A percentile compares a stretch with the other conserved stretches of the same genome.
Conservation (phyloP, 2,113 vertebrate genomes). For the Cephalopholis sonnerati region DNA sequence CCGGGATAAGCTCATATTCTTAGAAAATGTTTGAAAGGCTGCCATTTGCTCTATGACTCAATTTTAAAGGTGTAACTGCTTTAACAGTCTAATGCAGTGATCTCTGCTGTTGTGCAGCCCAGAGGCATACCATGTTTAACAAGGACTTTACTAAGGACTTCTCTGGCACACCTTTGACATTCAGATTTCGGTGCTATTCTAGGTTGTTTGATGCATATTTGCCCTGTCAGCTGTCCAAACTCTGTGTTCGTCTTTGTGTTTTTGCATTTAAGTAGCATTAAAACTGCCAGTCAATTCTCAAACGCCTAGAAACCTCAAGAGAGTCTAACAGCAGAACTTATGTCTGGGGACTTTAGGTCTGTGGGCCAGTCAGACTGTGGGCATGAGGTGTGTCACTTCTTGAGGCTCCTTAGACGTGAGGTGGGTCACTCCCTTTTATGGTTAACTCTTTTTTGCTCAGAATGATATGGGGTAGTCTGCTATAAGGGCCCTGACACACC, state of each 20-base stretch:
- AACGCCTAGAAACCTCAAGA: neutral
- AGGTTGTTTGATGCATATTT: neutral
- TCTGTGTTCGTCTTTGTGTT: neutral
- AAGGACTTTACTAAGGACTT: neutral
- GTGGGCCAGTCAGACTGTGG: too few relatives aligned
- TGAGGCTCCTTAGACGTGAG: too few relatives aligned
- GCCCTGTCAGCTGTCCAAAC: neutral
- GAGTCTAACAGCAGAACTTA: neutral
- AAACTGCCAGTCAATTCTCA: neutral
- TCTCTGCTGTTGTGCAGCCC: neutral
- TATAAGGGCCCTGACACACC: too few relatives aligned
- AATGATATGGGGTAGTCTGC: too few relatives aligned
- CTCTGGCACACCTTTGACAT: neutral
- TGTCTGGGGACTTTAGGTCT: neutral
- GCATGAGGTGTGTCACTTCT: too few relatives aligned
- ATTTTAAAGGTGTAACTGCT: conserved; percentile 9
- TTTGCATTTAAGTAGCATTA: neutral
- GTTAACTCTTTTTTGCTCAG: too few relatives aligned
- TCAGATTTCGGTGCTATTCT: neutral
- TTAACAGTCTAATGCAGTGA: neutral
- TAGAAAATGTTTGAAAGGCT: conserved; percentile 11
- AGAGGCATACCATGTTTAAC: neutral
- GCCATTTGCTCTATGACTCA: conserved; percentile 5
- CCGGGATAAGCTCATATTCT: neutral
- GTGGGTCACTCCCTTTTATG: too few relatives aligned